Base-by-base conservation (phyloP, 2,797 vertebrate species). In the Morus bassanus region DNA sequence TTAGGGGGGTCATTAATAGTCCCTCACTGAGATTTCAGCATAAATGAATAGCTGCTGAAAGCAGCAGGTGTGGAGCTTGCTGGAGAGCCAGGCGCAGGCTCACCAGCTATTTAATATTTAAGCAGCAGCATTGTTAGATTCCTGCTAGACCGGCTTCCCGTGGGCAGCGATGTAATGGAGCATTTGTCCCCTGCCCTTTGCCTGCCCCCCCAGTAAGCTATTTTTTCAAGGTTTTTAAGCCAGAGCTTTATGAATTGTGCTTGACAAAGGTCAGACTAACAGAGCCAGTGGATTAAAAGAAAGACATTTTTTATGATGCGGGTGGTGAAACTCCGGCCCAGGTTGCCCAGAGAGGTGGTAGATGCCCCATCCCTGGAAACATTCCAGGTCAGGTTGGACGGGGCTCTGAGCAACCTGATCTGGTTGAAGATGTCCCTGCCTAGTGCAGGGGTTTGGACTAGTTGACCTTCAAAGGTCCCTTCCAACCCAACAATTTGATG, bases 281-380 rank as follows among this genome's bases (percentile, higher is more conserved):
- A 15, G n/a, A 45, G 16, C 15, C 50, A 11, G 28, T 37, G 69
- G 50, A 56, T 57, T 75, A 41, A 85, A 67, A 57, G 6, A 25
- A 35, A 35, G 24, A 41, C 0, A 25, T 57, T 35, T 25, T 8
- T n/a, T 12, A 63, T 0, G 0, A 0, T 18, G n/a, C 33, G 33
- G 59, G 22, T 15, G 9, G n/a, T 48, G 82, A n/a, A 11, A n/a
- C 9, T 3, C 60, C n/a, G 24, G 16, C 3, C 1, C 19, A 35
- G 22, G 68, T 53, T 54, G 22, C 39, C 57, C 80, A 1, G 17
- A 33, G 39, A 21, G 22, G 33, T 15, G 9, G 68, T 12, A 4
- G 6, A 35, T 35, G 76, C 39, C 50, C 61, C 61, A 37, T 54
- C 33, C 61, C 76, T 37, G 33, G 16, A 30, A 18, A 11, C 8